phyloP scores from a whole-genome alignment of 2,113 vertebrate genomes.

The Entelurus aequoreus region DNA sequence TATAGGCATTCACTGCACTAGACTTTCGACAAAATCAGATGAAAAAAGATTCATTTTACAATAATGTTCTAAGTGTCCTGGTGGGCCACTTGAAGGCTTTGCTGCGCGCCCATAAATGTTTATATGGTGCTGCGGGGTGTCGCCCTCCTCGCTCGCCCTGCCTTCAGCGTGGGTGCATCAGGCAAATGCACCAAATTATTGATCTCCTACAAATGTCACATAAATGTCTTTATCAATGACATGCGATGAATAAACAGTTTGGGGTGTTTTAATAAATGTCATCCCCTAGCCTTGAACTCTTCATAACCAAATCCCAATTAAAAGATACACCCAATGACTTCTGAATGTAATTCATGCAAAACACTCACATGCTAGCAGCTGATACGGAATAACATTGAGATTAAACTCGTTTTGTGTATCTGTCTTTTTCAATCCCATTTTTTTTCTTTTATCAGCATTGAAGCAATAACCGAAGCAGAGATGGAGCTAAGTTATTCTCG shows the following conservation, averaged over 20 bases:
- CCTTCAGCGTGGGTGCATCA: conserved; percentile 1
- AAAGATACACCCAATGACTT: neutral
- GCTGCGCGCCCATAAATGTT: conserved; percentile 19
- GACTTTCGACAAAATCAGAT: conserved; percentile 1
- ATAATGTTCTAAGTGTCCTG: conserved; percentile 3
- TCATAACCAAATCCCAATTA: neutral
- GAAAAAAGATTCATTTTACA: conserved; percentile 12
- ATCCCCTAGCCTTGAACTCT: neutral
- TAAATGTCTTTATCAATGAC: conserved; percentile 12
- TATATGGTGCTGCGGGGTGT: neutral
- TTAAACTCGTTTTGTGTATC: conserved; percentile 31
- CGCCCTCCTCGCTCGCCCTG: neutral
- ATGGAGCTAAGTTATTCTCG: conserved; percentile 59
- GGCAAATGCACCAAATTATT: conserved; percentile 18
- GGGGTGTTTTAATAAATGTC: conserved; percentile 1
- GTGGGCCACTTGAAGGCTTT: conserved; percentile 3
- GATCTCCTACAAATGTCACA: conserved; percentile 10
- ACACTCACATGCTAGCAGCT: conserved; percentile 15
- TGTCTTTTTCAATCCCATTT: conserved; percentile 5
- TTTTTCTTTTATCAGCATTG: conserved; percentile 44
- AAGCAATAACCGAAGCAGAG: conserved; percentile 46
- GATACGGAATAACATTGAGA: conserved; percentile 7
- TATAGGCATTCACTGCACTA: conserved; percentile 11
- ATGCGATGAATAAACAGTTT: neutral
- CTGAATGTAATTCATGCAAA: conserved; percentile 5